Conservation (phyloP, 2,113 vertebrate genomes). For the Notechis scutatus region DNA sequence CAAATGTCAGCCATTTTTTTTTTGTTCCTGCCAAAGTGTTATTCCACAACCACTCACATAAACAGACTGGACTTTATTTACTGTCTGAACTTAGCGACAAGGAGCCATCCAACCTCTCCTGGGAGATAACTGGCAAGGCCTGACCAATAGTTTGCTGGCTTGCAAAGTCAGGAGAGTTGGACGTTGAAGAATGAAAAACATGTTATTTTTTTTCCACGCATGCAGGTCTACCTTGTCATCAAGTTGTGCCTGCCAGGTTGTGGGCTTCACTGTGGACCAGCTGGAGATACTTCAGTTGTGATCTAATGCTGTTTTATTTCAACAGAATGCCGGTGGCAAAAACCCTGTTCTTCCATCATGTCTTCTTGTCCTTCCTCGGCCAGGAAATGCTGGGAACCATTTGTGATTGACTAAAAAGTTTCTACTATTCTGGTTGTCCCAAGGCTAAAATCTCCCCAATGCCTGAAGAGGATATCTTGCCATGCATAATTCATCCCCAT, state of each 20-base stretch:
- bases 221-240: neutral
- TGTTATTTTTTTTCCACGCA: neutral
- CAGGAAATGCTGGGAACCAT: conserved; percentile 10
- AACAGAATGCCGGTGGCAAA: neutral
- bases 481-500: neutral
- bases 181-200: neutral
- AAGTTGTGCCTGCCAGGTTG: neutral
- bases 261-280: neutral
- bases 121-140: neutral
- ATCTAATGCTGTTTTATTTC: conserved; percentile 1
- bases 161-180: neutral
- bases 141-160: neutral
- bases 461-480: neutral
- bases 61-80: neutral
- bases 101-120: neutral
- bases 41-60: neutral
- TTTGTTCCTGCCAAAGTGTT: neutral
- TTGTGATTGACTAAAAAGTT: neutral
- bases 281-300: conserved; percentile 4
- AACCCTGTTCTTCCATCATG: neutral
- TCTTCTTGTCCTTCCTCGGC: neutral
- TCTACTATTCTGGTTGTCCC: neutral
- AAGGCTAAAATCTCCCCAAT: neutral
- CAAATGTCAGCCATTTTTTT: neutral
- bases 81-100: neutral